phyloP scores from a whole-genome alignment of 2,888 invertebrate genomes.

The Platynereis dumerilii region DNA sequence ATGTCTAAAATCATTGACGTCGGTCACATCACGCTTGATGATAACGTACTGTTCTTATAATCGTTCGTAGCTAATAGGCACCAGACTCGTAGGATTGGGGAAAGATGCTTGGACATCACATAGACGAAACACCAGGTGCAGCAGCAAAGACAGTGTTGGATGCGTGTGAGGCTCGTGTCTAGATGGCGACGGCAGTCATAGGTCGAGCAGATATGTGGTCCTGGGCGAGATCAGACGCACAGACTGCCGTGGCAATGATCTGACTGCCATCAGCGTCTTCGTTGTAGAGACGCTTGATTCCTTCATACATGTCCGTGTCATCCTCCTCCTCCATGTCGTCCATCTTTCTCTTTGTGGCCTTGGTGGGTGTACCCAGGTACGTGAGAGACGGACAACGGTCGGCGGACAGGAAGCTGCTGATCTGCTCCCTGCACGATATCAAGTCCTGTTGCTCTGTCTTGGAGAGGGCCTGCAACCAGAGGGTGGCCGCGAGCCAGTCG shows the following conservation, averaged over 20 bases:
- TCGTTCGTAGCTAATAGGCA: too few species aligned
- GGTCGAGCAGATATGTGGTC: background rate
- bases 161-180: too few species aligned
- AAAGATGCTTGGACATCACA: too few species aligned
- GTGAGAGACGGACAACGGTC: conserved; percentile 32
- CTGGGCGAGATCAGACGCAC: background rate
- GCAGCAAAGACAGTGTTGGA: too few species aligned
- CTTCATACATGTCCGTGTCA: conserved; percentile 54
- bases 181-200: background rate
- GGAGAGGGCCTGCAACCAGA: conserved; percentile 50
- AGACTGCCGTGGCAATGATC: background rate
- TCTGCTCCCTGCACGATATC: conserved; percentile 51
- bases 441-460: conserved; percentile 53
- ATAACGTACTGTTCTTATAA: too few species aligned
- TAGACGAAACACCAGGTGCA: too few species aligned
- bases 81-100: too few species aligned
- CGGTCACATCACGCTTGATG: too few species aligned
- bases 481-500: conserved; percentile 54
- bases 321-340: conserved; percentile 41
- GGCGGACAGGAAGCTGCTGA: conserved; percentile 42
- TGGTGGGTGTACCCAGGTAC: conserved; percentile 21
- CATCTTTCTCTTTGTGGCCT: conserved; percentile 54
- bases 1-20: too few species aligned
- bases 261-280: conserved; percentile 39
- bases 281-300: conserved; percentile 58